These are phyloP conservation scores for Eospalax fontanierii DNA, from an alignment of 2,797 vertebrate species.

Conservation along the genomic window DNA sequence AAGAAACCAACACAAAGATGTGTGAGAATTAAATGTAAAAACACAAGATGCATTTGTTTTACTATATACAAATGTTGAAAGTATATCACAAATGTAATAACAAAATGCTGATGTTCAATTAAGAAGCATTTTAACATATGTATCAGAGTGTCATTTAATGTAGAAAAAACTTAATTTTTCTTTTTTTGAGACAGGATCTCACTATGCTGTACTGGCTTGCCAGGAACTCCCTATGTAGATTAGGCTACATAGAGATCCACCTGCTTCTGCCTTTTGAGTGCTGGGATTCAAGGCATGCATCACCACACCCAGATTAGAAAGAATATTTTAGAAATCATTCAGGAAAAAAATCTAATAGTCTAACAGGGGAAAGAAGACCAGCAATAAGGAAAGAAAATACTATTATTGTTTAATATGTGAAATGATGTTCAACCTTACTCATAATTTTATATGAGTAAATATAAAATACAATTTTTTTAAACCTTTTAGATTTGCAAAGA, in stretches of 20 bases:
- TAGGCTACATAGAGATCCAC: too few relatives aligned
- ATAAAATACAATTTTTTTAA: conserved; percentile 27
- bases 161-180: too few relatives aligned
- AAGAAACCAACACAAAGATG: not conserved
- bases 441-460: conserved; percentile 37
- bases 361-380: not conserved
- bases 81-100: not conserved
- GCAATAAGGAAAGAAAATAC: conserved; percentile 17
- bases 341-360: not conserved
- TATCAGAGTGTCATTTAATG: not conserved
- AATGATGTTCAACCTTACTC: conserved; percentile 55
- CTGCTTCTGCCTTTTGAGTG: too few relatives aligned
- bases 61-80: conserved; percentile 17
- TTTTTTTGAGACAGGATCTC: too few relatives aligned
- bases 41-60: not conserved
- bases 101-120: conserved; percentile 3
- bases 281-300: too few relatives aligned
- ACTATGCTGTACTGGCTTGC: too few relatives aligned
- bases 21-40: not conserved
- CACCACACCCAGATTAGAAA: conserved; percentile 2
- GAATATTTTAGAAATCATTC: conserved; percentile 19
- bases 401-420: conserved; percentile 21
- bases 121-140: not conserved
- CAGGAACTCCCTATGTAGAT: too few relatives aligned
- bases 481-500: conserved; percentile 43